Conservation (phyloP, 2,797 vertebrate genomes). For the Coluber constrictor region DNA sequence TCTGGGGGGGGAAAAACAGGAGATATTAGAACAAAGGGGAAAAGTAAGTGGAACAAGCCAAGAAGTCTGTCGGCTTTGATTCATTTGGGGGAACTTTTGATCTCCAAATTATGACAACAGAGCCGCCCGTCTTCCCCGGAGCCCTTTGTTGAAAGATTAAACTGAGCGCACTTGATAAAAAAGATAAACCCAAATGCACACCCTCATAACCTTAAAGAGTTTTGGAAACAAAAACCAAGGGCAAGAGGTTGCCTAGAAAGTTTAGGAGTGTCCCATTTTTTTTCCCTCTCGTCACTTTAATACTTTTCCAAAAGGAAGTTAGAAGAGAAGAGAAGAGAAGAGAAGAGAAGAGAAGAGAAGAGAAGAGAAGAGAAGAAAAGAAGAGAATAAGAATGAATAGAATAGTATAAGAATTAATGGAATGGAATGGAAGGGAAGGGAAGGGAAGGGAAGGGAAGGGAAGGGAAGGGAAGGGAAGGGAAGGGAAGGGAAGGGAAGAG, state of each 20-base stretch:
- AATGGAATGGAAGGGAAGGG: no score
- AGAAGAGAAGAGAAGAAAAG: no score
- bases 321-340: no score
- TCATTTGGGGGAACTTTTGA: conserved; percentile 1
- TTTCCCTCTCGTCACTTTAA: neutral
- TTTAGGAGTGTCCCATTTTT: neutral
- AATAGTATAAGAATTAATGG: no score
- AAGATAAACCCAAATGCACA: neutral
- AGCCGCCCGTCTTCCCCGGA: neutral
- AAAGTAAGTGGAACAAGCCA: neutral
- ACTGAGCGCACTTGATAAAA: neutral
- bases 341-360: no score
- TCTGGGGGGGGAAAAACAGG: neutral
- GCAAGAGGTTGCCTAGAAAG: neutral
- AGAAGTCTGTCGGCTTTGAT: conserved; percentile 18
- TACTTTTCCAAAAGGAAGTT: neutral
- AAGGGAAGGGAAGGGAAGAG: no score
- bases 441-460: no score
- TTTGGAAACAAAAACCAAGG: neutral
- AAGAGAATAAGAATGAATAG: no score
- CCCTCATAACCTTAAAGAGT: neutral
- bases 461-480: no score
- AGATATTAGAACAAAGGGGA: conserved; percentile 7
- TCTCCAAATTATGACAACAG: neutral
- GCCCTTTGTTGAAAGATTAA: neutral